Evolutionary conservation across 1,140 invertebrate genomes (phyloP).

Genomic region (Penaeus chinensis): DNA sequence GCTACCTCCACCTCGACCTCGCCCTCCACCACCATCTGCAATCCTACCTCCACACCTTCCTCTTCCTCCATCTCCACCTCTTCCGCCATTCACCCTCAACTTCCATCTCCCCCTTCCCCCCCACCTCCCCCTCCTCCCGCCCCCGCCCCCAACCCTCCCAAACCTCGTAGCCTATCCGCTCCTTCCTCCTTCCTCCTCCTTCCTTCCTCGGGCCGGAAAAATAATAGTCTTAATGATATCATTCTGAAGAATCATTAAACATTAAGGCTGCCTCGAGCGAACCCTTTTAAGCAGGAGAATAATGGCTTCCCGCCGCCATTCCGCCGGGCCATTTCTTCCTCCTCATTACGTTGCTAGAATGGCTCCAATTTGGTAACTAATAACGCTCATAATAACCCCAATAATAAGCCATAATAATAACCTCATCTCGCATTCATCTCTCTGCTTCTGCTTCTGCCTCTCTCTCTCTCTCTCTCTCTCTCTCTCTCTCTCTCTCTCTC

Average conservation of each 20-base stretch:
- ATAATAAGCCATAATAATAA: conserved; percentile 50
- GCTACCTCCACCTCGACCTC: background rate
- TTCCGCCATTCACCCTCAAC: too few relatives aligned
- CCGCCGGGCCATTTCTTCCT: conserved; percentile 45
- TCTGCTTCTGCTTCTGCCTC: background rate
- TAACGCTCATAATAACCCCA: conserved; percentile 50
- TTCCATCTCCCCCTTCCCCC: background rate
- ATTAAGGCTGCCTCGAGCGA: conserved; percentile 36
- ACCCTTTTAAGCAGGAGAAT: conserved; percentile 28
- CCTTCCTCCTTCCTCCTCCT: conserved; percentile 15
- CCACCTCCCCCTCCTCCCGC: background rate
- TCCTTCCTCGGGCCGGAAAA: conserved; percentile 9
- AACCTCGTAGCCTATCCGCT: background rate
- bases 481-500: background rate
- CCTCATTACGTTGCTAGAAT: conserved; percentile 51
- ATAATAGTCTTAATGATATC: conserved; percentile 53
- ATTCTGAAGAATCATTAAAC: conserved; percentile 45
- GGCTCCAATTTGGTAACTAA: conserved; percentile 57
- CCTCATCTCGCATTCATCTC: conserved; percentile 42
- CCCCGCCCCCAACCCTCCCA: background rate
- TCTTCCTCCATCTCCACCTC: too few relatives aligned
- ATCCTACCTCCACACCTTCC: too few relatives aligned
- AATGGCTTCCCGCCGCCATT: conserved; percentile 33
- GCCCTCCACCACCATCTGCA: background rate
- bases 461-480: background rate